Evolutionary conservation across 2,113 vertebrate species (phyloP).

Genomic region (Castor canadensis): DNA sequence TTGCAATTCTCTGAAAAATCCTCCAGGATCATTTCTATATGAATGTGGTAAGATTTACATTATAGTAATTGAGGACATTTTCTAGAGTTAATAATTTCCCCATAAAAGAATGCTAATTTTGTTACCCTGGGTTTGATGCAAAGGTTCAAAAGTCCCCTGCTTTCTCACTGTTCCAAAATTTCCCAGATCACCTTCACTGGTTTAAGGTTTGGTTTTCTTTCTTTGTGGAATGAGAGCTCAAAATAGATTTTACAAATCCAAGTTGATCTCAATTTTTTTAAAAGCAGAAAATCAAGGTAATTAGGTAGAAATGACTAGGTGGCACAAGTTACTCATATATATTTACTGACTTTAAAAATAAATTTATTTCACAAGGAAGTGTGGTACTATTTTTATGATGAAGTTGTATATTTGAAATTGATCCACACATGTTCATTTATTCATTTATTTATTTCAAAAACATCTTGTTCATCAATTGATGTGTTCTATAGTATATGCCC

Average conservation of each 20-base stretch:
- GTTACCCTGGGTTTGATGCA: not conserved
- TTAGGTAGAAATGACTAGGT: not conserved
- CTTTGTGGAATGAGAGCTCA: not conserved
- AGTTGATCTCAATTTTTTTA: not conserved
- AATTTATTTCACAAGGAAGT: not conserved
- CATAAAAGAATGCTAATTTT: not conserved
- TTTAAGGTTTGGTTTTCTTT: slow-evolving; percentile 18
- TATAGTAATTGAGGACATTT: not conserved
- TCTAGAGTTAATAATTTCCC: not conserved
- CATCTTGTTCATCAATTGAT: not conserved
- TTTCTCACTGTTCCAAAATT: not conserved
- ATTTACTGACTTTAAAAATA: not conserved
- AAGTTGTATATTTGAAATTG: not conserved
- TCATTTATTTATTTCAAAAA: not conserved
- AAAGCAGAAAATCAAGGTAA: not conserved
- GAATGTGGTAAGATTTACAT: not conserved
- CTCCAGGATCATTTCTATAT: not conserved
- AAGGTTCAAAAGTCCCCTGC: not conserved
- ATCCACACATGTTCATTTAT: not conserved
- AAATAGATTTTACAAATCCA: not conserved
- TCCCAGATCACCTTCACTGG: not conserved
- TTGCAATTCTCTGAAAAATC: not conserved
- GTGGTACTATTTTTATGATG: not conserved
- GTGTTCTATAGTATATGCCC: not conserved
- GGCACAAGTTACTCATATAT: not conserved